Conservation (phyloP, 1,140 invertebrate genomes). For the Trichonephila clavipes region DNA sequence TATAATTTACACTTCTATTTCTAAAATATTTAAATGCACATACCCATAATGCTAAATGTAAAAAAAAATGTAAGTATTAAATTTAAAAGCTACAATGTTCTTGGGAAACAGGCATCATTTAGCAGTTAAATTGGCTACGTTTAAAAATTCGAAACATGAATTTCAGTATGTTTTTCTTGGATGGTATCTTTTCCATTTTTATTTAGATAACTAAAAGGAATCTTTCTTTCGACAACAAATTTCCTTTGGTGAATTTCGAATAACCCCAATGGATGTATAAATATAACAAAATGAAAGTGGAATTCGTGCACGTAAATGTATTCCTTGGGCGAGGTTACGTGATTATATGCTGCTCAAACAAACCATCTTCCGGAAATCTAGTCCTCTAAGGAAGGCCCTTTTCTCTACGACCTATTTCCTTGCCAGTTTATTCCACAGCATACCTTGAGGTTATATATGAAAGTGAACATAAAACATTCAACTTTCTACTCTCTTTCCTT, state of each 20-base stretch:
- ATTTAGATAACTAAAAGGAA: not conserved
- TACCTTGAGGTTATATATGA: slow-evolving; percentile 68
- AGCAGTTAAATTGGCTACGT: not conserved
- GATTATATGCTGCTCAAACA: slow-evolving; percentile 52
- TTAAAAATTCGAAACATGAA: not conserved
- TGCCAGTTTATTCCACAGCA: slow-evolving; percentile 46
- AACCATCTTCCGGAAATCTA: slow-evolving; percentile 48
- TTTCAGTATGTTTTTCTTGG: not conserved
- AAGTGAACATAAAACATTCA: slow-evolving; percentile 67
- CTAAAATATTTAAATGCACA: no score
- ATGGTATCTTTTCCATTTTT: not conserved
- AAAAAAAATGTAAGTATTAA: no score
- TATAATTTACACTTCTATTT: no score
- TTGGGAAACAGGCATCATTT: not conserved
- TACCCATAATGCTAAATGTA: no score
- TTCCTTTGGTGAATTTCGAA: not conserved
- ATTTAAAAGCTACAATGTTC: no score
- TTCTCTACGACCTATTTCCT: slow-evolving; percentile 23
- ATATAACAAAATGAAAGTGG: slow-evolving; percentile 35
- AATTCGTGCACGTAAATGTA: slow-evolving; percentile 27
- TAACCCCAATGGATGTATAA: slow-evolving; percentile 11
- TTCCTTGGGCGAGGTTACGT: slow-evolving; percentile 54
- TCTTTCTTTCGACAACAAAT: not conserved
- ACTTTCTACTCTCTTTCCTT: slow-evolving; percentile 1
- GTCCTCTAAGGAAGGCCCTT: not conserved